These are phyloP conservation scores for Allobates femoralis DNA, from an alignment of 2,797 vertebrate genomes.

Conservation along the genomic window DNA sequence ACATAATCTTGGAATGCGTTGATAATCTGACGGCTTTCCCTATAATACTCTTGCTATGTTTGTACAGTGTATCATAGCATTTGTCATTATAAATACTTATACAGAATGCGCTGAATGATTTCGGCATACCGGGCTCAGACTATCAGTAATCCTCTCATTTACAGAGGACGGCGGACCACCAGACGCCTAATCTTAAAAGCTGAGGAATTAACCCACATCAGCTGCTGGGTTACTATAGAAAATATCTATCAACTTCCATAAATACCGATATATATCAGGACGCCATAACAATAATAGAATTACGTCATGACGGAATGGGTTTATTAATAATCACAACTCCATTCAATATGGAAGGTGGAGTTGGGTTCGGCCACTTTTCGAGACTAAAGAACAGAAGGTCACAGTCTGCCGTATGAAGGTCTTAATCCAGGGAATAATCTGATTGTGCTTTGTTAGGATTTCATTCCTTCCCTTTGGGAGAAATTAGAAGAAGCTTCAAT, in stretches of 20 bases:
- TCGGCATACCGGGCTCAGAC: constrained; percentile 3
- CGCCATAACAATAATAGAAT: background rate
- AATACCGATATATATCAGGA: background rate
- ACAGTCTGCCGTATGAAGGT: background rate
- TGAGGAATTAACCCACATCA: constrained; percentile 24
- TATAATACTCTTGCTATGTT: constrained; percentile 41
- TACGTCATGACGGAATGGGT: background rate
- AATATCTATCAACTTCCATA: background rate
- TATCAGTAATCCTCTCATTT: constrained; percentile 38
- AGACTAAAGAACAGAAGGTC: constrained; percentile 6
- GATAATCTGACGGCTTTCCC: constrained; percentile 46
- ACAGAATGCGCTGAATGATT: constrained; percentile 13
- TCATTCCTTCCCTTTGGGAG: background rate
- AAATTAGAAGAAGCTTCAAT: constrained; percentile 30
- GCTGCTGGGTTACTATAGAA: background rate
- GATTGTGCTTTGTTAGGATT: constrained; percentile 20
- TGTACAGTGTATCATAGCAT: constrained; percentile 34
- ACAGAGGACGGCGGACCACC: constrained; percentile 11
- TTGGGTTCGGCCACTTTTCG: background rate
- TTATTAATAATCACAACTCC: background rate
- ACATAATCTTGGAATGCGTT: constrained; percentile 44
- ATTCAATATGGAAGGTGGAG: background rate
- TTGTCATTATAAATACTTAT: constrained; percentile 37
- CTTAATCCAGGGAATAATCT: constrained; percentile 24
- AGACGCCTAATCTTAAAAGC: constrained; percentile 20